phyloP scores from a whole-genome alignment of 2,888 invertebrate genomes.

The Cotesia congregata region DNA sequence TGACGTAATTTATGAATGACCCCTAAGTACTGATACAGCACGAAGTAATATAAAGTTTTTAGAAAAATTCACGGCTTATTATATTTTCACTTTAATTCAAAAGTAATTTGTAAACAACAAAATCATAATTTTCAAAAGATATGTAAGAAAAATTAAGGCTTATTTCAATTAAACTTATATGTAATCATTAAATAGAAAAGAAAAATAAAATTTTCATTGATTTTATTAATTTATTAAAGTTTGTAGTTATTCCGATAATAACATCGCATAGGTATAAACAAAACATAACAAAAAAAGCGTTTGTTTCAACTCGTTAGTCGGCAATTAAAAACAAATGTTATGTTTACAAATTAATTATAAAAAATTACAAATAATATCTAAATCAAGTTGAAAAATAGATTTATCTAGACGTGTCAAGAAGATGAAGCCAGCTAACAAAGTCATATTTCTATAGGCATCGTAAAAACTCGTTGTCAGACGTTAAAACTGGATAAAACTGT shows the following conservation, averaged over 20 bases:
- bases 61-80: too few relatives aligned
- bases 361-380: neutral
- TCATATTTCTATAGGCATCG: constrained; percentile 25
- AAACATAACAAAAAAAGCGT: too few relatives aligned
- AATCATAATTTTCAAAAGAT: too few relatives aligned
- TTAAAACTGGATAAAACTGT: constrained; percentile 43
- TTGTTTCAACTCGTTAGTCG: too few relatives aligned
- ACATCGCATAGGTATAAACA: too few relatives aligned
- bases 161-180: neutral
- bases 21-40: too few relatives aligned
- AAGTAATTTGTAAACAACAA: too few relatives aligned
- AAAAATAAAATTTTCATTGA: too few relatives aligned
- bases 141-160: too few relatives aligned
- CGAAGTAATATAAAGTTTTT: too few relatives aligned
- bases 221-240: constrained; percentile 4
- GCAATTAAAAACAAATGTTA: neutral
- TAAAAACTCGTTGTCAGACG: constrained; percentile 37
- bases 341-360: neutral
- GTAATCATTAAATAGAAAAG: neutral
- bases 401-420: constrained; percentile 23
- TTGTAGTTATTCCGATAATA: neutral
- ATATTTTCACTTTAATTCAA: too few relatives aligned
- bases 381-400: constrained; percentile 14
- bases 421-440: constrained; percentile 23
- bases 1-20: too few relatives aligned